These are phyloP conservation scores for Bombus pyrosoma DNA, from an alignment of 1,140 invertebrate species.

Conservation along the genomic window DNA sequence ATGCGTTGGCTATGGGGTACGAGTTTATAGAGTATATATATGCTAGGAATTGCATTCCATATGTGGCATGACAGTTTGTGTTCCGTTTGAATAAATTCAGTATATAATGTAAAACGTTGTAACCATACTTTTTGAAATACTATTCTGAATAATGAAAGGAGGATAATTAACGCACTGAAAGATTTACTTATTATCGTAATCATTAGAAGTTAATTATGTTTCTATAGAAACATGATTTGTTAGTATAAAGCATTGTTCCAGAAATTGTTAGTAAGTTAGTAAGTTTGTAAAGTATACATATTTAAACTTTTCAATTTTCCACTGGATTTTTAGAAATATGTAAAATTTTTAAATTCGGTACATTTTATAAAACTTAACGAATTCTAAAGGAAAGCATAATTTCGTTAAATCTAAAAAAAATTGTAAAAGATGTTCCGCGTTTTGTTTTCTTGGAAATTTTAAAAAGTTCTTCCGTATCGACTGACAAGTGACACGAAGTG, in stretches of 20 bases:
- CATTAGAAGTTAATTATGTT: neutral
- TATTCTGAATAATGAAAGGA: neutral
- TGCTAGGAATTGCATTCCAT: neutral
- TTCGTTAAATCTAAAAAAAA: neutral
- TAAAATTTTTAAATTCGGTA: neutral
- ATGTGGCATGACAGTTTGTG: neutral
- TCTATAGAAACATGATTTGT: neutral
- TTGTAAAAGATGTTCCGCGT: neutral
- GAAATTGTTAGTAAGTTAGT: too few relatives aligned
- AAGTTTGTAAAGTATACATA: neutral
- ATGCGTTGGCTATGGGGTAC: conserved; percentile 1
- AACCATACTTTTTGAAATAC: neutral
- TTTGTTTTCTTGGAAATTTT: neutral
- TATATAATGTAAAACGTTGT: neutral
- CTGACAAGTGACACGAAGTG: conserved; percentile 39
- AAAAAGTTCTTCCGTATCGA: conserved; percentile 63
- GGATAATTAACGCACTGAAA: neutral
- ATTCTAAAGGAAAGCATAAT: neutral
- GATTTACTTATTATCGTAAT: neutral
- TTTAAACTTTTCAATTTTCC: neutral
- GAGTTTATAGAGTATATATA: neutral
- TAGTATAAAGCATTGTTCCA: neutral
- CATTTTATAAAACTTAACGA: too few relatives aligned
- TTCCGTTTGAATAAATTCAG: neutral
- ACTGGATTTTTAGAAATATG: too few relatives aligned